These are phyloP conservation scores for Macrobrachium nipponense DNA, from an alignment of 1,140 invertebrate species.

Conservation along the genomic window DNA sequence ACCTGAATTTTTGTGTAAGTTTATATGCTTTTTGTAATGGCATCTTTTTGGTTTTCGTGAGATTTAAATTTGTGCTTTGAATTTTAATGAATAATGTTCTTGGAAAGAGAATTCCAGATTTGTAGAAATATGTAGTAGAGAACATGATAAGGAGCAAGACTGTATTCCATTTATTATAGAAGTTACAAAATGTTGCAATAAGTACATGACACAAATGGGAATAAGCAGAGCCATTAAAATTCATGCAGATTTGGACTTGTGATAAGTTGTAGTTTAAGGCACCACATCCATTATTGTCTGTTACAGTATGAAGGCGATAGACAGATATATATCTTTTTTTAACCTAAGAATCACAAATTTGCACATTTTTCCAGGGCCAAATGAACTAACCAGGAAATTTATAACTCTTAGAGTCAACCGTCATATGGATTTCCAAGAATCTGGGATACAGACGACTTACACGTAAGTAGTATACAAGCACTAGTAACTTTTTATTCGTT, in stretches of 20 bases:
- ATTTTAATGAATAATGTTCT: not conserved
- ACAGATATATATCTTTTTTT: too few species aligned
- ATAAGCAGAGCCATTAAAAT: not conserved
- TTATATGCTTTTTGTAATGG: not conserved
- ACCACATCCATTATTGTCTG: too few species aligned
- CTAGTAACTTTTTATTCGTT: not conserved
- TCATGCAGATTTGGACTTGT: not conserved
- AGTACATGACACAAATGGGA: not conserved
- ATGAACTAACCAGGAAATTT: constrained; percentile 59
- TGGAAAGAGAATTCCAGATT: too few species aligned
- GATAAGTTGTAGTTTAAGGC: too few species aligned
- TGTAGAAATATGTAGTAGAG: too few species aligned
- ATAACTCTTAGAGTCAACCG: constrained; percentile 52
- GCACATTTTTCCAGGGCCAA: constrained; percentile 49
- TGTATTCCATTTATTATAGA: too few species aligned
- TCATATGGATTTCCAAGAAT: constrained; percentile 53
- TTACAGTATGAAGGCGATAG: too few species aligned
- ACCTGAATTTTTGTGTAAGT: constrained; percentile 63
- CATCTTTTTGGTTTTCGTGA: not conserved
- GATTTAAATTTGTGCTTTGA: not conserved
- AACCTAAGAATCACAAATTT: too few species aligned
- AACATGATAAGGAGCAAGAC: too few species aligned
- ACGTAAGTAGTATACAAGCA: constrained; percentile 46
- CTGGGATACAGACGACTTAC: constrained; percentile 59
- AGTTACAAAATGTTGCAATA: not conserved